Base-by-base conservation (phyloP, 2,797 vertebrate species). In the Rhinella marina region DNA sequence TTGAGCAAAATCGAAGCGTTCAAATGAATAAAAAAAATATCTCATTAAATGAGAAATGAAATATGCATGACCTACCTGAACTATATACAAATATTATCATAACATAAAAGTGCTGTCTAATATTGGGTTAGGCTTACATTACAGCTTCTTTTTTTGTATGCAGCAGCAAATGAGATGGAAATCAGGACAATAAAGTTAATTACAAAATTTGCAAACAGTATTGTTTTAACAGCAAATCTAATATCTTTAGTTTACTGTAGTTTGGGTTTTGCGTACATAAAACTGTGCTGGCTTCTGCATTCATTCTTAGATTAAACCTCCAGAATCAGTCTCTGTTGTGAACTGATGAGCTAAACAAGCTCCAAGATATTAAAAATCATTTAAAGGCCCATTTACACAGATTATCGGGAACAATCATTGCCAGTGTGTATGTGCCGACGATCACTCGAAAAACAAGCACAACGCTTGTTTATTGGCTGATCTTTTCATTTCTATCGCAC, bases 31-130 rank as follows among this genome's bases (percentile, higher is more conserved):
- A 27, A 72, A 73, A 19, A 70, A 32, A 73, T 21, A 73, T 41
- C 70, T 73, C 70, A 73, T 73, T 73, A 73, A 9, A 48, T 21
- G 13, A 41, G 70, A 73, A 73, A 73, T 41, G 70, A 73, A 73
- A 73, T 41, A 21, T 21, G 70, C 29, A 41, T 48, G 70, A 73
- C 70, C 70, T 48, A 41, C 70, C 70, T 48, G 70, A 73, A 41
- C 70, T 73, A 32, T 73, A 32, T 48, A 41, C 70, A 73, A 70
- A 32, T 19, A 73, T 73, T 23, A 48, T 48, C 29, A 73, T 73
- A 21, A 21, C 29, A 32, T 72, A 72, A 32, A 72, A 72, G 68
- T 72, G 27, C 29, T 73, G 32, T 21, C 32, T 41, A 73, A 73
- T 41, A 73, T 73, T 48, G 70, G 68, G 70, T 73, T 41, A 41